Conservation (phyloP, 2,113 vertebrate species). For the Notarius lentiginosus region DNA sequence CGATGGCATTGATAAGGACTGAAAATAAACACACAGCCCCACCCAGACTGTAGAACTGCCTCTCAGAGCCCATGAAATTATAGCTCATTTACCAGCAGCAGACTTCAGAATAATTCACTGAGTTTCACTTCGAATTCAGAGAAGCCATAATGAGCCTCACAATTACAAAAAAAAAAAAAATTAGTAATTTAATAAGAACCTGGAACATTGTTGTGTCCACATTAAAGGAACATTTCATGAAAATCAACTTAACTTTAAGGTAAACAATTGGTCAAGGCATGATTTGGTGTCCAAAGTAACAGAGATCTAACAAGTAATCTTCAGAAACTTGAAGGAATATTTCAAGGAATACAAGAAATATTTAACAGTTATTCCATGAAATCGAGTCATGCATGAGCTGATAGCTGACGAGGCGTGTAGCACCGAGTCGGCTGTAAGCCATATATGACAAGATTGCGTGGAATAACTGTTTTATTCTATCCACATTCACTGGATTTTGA, state of each 20-base stretch:
- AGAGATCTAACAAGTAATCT: neutral
- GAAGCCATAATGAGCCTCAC: too few relatives aligned
- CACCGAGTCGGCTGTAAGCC: too few relatives aligned
- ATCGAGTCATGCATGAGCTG: too few relatives aligned
- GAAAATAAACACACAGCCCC: constrained; percentile 41
- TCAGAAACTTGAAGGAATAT: too few relatives aligned
- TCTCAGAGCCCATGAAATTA: neutral
- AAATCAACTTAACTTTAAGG: neutral
- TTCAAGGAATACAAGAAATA: too few relatives aligned
- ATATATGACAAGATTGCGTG: too few relatives aligned
- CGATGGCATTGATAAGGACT: constrained; percentile 42
- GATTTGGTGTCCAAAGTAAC: neutral
- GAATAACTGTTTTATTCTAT: too few relatives aligned
- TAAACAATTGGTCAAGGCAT: neutral
- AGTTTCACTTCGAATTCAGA: neutral
- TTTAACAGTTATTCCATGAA: too few relatives aligned
- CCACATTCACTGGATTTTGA: too few relatives aligned
- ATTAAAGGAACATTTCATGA: neutral
- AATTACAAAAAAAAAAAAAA: too few relatives aligned
- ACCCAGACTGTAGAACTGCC: constrained; percentile 7
- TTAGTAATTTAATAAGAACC: neutral
- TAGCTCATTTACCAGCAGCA: neutral
- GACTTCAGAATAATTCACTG: neutral
- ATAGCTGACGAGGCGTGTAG: too few relatives aligned
- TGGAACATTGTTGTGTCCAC: neutral